Conservation (phyloP, 2,113 vertebrate genomes). For the Paradisaea rubra region DNA sequence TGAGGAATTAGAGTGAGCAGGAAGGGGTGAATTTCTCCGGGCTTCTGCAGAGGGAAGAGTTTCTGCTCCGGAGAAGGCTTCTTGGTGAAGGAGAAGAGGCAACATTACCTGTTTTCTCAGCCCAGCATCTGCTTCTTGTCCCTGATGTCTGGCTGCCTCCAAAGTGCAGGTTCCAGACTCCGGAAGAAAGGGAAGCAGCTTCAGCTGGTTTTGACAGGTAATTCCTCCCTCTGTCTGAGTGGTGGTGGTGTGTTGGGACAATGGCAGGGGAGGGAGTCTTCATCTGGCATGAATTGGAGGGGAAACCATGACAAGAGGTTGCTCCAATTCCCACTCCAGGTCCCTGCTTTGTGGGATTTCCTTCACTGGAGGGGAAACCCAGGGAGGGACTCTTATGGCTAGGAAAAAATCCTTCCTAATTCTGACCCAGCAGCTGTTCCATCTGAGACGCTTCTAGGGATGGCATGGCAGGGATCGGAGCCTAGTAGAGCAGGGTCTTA, state of each 20-base stretch:
- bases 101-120: neutral
- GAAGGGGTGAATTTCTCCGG: neutral
- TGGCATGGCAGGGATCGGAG: conserved; percentile 31
- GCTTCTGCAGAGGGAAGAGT: neutral
- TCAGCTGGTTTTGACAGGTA: conserved; percentile 54
- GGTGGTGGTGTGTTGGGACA: neutral
- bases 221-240: neutral
- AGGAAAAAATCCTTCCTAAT: conserved; percentile 54
- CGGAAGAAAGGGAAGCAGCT: conserved; percentile 23
- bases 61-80: neutral
- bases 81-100: neutral
- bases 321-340: neutral
- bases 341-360: neutral
- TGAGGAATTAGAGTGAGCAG: neutral
- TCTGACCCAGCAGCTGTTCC: conserved; percentile 53
- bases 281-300: neutral
- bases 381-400: neutral
- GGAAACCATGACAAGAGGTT: neutral
- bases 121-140: neutral
- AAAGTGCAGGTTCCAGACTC: conserved; percentile 12
- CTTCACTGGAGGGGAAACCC: neutral
- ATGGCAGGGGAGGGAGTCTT: neutral
- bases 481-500: neutral
- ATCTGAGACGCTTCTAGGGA: conserved; percentile 36
- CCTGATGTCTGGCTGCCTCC: conserved; percentile 40